A percentile compares a stretch with the other conserved stretches of the same genome.
These are phyloP conservation scores for Syrphus vitripennis DNA, from an alignment of 2,888 invertebrate species.

Conservation along the genomic window DNA sequence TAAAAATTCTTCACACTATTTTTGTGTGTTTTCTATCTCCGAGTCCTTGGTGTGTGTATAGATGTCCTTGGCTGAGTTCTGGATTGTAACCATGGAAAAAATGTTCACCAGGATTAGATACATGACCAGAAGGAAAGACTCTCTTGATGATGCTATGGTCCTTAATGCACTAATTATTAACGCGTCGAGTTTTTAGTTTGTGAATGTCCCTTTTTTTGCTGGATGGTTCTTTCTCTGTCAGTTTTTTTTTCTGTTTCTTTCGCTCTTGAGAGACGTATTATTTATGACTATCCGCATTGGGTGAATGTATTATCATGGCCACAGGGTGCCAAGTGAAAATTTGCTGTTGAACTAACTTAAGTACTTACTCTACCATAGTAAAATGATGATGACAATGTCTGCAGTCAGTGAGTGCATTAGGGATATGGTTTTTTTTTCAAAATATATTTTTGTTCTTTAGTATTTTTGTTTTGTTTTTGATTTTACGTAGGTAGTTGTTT, in stretches of 20 bases:
- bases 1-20: conserved; percentile 43
- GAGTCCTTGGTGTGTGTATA: neutral
- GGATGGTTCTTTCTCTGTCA: neutral
- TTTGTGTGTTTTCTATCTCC: conserved; percentile 15
- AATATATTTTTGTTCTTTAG: conserved; percentile 19
- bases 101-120: conserved; percentile 45
- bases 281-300: conserved; percentile 67
- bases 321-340: conserved; percentile 50
- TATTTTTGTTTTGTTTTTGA: neutral
- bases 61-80: conserved; percentile 7
- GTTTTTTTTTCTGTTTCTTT: neutral
- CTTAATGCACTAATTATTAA: conserved; percentile 67
- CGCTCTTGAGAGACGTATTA: conserved; percentile 47
- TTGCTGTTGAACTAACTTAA: conserved; percentile 9
- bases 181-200: conserved; percentile 51
- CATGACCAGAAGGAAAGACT: conserved; percentile 4
- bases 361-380: neutral
- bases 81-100: conserved; percentile 15
- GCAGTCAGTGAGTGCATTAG: conserved; percentile 67
- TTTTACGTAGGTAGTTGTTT: conserved; percentile 44
- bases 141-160: conserved; percentile 31
- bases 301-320: conserved; percentile 42
- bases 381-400: conserved; percentile 59
- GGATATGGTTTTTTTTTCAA: conserved; percentile 57
- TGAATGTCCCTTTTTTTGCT: conserved; percentile 2